Conservation (phyloP, 2,113 vertebrate genomes). For the Prunella fulvescens region DNA sequence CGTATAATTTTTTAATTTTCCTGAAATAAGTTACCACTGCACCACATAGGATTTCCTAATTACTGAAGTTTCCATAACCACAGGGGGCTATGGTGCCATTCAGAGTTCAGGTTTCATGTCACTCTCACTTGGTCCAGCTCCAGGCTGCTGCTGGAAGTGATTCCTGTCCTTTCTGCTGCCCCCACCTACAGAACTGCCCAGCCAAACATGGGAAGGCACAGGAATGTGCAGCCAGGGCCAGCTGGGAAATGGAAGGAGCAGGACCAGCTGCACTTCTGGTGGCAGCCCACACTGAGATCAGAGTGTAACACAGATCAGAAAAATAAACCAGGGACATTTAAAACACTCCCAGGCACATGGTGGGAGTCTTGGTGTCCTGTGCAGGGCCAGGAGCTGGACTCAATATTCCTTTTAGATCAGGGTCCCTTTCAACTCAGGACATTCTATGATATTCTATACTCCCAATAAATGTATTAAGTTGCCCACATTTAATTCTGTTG, state of each 20-base stretch:
- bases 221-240: not conserved
- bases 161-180: not conserved
- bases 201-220: not conserved
- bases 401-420: not conserved
- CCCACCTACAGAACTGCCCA: not conserved
- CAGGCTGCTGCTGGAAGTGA: not conserved
- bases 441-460: not conserved
- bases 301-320: not conserved
- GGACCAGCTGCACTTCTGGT: not conserved
- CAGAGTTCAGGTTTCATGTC: not conserved
- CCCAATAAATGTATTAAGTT: not conserved
- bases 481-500: not conserved
- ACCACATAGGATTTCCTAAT: not conserved
- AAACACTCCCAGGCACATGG: not conserved
- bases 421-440: not conserved
- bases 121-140: not conserved
- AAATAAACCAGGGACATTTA: not conserved
- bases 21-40: not conserved
- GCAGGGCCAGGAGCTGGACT: not conserved
- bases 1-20: not conserved
- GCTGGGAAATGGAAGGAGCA: not conserved
- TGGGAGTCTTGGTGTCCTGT: not conserved
- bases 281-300: not conserved
- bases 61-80: not conserved
- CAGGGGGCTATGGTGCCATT: fast-evolving